Evolutionary conservation across 2,888 invertebrate species (phyloP), one percentile per base, ranked within the genome.

Genomic region (Amiota mariae): DNA sequence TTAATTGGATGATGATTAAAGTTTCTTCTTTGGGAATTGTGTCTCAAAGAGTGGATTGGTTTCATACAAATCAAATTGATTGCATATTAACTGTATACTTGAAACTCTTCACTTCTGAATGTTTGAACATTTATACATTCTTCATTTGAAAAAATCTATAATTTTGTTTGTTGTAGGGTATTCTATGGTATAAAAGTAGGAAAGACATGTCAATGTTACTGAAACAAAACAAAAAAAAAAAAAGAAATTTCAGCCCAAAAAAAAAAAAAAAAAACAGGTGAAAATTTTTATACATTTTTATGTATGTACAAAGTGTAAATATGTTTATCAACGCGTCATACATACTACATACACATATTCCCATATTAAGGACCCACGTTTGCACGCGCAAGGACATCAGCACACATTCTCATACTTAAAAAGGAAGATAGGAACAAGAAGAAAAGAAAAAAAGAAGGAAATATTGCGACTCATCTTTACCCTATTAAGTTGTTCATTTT

Each of bases 391-490:
- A 24, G 36, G 18, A 36, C 61, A 61, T 18, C 24, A 46, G 54
- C 71, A 49, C 3, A 36, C 2, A 51, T 36, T 36, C 36, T 36
- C 36, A 36, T 36, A 36, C 36, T 4, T 36, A 36, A 36, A 36
- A 2, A 36, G 15, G 20, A 64, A 73, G 15, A 70, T 57, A 20
- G 48, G 49, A 46, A 49, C 15, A 24, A 47, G 13, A 71, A 70
- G 24, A 70, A 70, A 47, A 57, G 2, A 70, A 61, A 61, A 20
- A 51, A 63, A 71, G 47, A 57, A 46, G 36, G 70, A 76, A 71
- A 67, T 79, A 24, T 72, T 74, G 49, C 51, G 67, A 71, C 73
- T 76, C 75, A 75, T 72, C 73, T 63, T 63, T n/a, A 12, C 9
- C 48, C 70, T n/a, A 75, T 74, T 75, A 71, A 72, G 68, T 70